Conservation (phyloP, 2,113 vertebrate species). For the Scomber japonicus region DNA sequence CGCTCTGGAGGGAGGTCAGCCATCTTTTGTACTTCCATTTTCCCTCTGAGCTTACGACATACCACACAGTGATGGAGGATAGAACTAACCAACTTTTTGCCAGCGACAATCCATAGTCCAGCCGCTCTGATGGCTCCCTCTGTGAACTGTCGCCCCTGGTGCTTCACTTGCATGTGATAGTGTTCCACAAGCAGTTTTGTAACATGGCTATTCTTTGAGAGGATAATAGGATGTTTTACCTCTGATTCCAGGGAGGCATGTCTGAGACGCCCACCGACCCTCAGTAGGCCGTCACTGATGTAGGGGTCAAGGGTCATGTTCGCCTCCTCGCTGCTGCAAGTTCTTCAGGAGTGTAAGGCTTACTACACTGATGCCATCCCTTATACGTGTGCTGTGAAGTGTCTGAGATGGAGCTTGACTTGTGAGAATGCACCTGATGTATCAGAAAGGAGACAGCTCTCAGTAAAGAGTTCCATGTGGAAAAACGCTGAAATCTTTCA, state of each 20-base stretch:
- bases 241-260: neutral
- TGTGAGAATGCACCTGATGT: neutral
- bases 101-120: neutral
- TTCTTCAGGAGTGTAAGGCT: slow-evolving; percentile 4
- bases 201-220: neutral
- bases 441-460: slow-evolving; percentile 13
- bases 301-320: slow-evolving; percentile 14
- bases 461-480: slow-evolving; percentile 8
- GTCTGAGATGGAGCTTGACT: too few relatives aligned
- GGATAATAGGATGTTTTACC: neutral
- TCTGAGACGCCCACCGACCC: neutral
- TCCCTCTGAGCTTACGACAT: too few relatives aligned
- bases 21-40: neutral
- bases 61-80: too few relatives aligned
- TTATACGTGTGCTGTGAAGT: slow-evolving; percentile 12
- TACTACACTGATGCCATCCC: slow-evolving; percentile 25
- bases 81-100: too few relatives aligned
- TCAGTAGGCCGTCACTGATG: neutral
- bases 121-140: neutral
- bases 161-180: neutral
- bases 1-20: slow-evolving; percentile 23
- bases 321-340: neutral
- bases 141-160: neutral
- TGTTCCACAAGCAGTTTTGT: neutral
- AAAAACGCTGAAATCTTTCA: slow-evolving; percentile 26